Percentiles rank a stretch among this genome's conserved stretches.
These are phyloP conservation scores for Neoaliturus tenellus DNA, from an alignment of 2,888 invertebrate genomes.

Conservation along the genomic window DNA sequence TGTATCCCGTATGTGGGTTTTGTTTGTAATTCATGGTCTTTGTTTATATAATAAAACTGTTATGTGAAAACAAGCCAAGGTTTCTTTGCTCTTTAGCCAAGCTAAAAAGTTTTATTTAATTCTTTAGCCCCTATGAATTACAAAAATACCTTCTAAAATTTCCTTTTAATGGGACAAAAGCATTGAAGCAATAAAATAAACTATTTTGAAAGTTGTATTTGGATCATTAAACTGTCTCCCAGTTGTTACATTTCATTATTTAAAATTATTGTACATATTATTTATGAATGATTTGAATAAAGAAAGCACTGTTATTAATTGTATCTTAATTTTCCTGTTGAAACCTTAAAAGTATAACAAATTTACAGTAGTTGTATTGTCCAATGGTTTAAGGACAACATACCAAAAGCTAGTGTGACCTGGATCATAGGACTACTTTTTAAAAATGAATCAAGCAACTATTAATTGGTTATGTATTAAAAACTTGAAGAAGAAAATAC, in stretches of 20 bases:
- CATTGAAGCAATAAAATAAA: neutral
- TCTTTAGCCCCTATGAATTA: neutral
- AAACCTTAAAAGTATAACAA: too few relatives aligned
- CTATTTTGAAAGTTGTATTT: neutral
- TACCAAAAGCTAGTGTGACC: too few relatives aligned
- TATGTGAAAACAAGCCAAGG: neutral
- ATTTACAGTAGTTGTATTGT: too few relatives aligned
- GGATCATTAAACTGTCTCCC: slow-evolving; percentile 12
- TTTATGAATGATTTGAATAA: slow-evolving; percentile 55
- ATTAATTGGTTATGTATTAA: too few relatives aligned
- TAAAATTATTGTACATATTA: slow-evolving; percentile 52
- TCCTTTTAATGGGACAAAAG: neutral
- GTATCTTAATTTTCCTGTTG: neutral
- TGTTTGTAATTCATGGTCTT: neutral
- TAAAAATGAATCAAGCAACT: too few relatives aligned
- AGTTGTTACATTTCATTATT: slow-evolving; percentile 52
- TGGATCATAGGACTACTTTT: too few relatives aligned
- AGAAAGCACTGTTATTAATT: slow-evolving; percentile 41
- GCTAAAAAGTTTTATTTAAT: slow-evolving; percentile 5
- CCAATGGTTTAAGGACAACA: too few relatives aligned
- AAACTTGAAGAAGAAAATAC: too few relatives aligned
- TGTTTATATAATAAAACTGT: neutral
- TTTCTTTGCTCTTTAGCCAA: neutral
- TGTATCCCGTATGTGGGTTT: too few relatives aligned
- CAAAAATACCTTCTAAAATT: neutral